Conservation (phyloP, 2,888 invertebrate genomes). For the Cantharis flavilabris region DNA sequence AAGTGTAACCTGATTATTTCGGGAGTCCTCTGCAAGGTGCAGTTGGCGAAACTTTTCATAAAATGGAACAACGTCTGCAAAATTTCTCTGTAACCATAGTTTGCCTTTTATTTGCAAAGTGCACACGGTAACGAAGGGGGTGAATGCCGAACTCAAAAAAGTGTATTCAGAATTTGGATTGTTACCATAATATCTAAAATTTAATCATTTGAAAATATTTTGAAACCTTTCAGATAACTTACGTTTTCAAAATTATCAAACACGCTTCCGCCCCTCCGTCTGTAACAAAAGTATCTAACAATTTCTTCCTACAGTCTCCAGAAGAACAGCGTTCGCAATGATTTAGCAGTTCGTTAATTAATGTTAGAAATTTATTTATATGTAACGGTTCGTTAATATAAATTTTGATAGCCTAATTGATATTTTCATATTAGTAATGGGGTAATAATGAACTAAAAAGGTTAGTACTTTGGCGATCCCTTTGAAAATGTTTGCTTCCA, state of each 20-base stretch:
- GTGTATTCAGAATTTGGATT: background rate
- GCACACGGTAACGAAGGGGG: background rate
- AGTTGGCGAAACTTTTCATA: background rate
- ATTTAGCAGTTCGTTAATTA: conserved; percentile 4
- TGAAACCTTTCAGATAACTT: background rate
- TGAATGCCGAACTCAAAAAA: background rate
- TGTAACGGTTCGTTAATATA: conserved; percentile 34
- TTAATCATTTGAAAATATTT: background rate
- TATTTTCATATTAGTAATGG: background rate
- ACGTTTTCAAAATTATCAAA: conserved; percentile 37
- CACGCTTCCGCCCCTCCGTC: conserved; percentile 36
- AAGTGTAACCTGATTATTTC: background rate
- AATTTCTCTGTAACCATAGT: background rate
- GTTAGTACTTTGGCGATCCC: conserved; percentile 40
- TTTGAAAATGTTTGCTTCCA: conserved; percentile 44
- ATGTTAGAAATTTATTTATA: conserved; percentile 32
- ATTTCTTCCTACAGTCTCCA: background rate
- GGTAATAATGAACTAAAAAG: background rate
- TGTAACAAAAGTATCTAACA: conserved; percentile 32
- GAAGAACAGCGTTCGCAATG: conserved; percentile 37
- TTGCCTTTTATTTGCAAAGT: background rate
- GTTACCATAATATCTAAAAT: conserved; percentile 2
- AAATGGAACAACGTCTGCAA: background rate
- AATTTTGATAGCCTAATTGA: conserved; percentile 33
- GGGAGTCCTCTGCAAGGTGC: background rate